These are phyloP conservation scores for Spilarctia lutea DNA, from an alignment of 2,888 invertebrate genomes.

Conservation along the genomic window DNA sequence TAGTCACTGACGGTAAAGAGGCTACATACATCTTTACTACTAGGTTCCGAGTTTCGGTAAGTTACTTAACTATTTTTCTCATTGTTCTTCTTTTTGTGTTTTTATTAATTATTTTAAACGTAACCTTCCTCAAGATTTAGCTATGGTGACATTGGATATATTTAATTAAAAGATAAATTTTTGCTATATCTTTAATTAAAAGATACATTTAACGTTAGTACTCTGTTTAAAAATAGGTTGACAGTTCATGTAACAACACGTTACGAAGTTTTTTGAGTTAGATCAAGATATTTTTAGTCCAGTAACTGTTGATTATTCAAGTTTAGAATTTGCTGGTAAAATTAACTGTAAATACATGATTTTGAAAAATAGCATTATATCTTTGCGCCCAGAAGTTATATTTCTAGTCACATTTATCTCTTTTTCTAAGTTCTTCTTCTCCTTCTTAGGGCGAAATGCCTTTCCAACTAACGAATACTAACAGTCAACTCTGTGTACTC, in stretches of 20 bases:
- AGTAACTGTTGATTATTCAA: background rate
- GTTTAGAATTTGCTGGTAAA: background rate
- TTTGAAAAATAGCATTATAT: background rate
- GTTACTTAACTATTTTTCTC: constrained; percentile 40
- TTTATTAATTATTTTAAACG: background rate
- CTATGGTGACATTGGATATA: background rate
- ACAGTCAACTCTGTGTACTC: too few species aligned
- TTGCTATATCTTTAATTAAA: background rate
- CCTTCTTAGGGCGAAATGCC: too few species aligned
- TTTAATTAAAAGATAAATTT: background rate
- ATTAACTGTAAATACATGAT: background rate
- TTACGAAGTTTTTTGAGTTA: background rate
- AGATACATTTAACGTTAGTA: background rate
- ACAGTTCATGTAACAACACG: background rate
- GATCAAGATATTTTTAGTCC: background rate
- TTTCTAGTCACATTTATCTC: background rate
- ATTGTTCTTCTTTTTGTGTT: background rate
- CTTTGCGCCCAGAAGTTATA: background rate
- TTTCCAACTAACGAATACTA: too few species aligned
- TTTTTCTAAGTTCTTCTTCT: background rate
- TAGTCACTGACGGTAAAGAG: constrained; percentile 86
- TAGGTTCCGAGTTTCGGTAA: constrained; percentile 81
- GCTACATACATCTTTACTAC: constrained; percentile 87
- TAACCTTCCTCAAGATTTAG: background rate
- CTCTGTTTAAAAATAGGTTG: background rate